Evolutionary conservation across 2,797 vertebrate species (phyloP).

Genomic region (Xerus rutilus): DNA sequence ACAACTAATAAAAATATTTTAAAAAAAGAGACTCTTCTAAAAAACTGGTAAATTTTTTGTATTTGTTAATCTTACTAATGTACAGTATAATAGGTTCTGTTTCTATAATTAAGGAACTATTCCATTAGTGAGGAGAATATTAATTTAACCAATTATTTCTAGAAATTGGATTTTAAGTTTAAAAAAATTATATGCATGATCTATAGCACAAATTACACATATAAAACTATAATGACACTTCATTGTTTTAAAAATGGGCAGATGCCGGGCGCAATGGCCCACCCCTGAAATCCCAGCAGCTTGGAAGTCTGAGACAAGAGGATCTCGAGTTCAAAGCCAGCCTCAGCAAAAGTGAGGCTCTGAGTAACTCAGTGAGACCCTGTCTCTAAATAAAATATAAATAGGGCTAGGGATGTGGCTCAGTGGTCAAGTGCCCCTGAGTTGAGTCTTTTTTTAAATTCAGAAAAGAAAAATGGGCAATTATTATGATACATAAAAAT

Average conservation of each 20-base stretch:
- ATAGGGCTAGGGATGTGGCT: too few relatives aligned
- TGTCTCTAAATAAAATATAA: too few relatives aligned
- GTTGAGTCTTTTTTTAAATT: too few relatives aligned
- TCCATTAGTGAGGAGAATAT: neutral
- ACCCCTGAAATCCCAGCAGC: too few relatives aligned
- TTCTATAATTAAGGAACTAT: neutral
- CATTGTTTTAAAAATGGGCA: neutral
- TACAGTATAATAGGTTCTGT: neutral
- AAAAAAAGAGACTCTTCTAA: neutral
- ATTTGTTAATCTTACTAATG: neutral
- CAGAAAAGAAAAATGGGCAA: neutral
- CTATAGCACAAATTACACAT: neutral
- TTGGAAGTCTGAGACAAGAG: too few relatives aligned
- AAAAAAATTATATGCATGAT: neutral
- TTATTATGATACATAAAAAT: neutral
- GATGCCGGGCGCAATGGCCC: too few relatives aligned
- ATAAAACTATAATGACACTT: neutral
- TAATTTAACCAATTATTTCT: neutral
- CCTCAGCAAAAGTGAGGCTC: too few relatives aligned
- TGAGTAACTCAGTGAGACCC: too few relatives aligned
- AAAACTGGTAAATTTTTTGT: constrained; percentile 5
- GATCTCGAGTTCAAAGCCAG: too few relatives aligned
- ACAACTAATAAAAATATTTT: too few relatives aligned
- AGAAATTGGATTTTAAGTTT: neutral
- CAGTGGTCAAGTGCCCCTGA: too few relatives aligned